These are phyloP conservation scores for Zootermopsis nevadensis DNA, from an alignment of 2,888 invertebrate species.

Conservation along the genomic window DNA sequence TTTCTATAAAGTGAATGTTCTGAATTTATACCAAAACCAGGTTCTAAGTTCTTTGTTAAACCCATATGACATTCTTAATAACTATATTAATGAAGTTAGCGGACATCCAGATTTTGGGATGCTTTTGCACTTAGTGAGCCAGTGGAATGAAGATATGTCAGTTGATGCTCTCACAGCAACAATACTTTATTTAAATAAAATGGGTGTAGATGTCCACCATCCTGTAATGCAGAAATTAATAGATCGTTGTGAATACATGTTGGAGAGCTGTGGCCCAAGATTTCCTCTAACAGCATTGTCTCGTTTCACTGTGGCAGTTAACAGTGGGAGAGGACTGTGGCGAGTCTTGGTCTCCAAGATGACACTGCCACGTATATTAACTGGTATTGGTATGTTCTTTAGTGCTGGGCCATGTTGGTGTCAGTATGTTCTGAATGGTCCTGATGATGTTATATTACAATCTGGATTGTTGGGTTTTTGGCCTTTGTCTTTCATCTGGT, in stretches of 20 bases:
- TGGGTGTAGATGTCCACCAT: slow-evolving; percentile 61
- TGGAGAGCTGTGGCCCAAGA: neutral
- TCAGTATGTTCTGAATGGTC: too few species aligned
- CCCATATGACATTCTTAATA: slow-evolving; percentile 52
- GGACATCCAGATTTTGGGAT: slow-evolving; percentile 58
- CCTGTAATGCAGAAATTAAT: slow-evolving; percentile 60
- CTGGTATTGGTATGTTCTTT: slow-evolving; percentile 58
- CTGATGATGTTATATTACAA: too few species aligned
- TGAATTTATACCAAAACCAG: slow-evolving; percentile 27
- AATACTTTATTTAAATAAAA: slow-evolving; percentile 64
- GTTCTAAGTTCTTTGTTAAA: slow-evolving; percentile 45
- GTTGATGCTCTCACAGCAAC: slow-evolving; percentile 62
- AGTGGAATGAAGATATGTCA: slow-evolving; percentile 59
- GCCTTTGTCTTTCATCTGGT: too few species aligned
- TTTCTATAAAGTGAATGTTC: slow-evolving; percentile 58
- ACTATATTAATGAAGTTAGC: slow-evolving; percentile 59
- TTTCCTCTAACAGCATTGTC: slow-evolving; percentile 61
- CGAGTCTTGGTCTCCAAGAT: slow-evolving; percentile 61
- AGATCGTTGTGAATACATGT: slow-evolving; percentile 52
- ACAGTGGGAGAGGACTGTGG: slow-evolving; percentile 61
- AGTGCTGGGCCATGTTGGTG: neutral
- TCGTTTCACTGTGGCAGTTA: slow-evolving; percentile 63
- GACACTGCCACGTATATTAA: slow-evolving; percentile 61
- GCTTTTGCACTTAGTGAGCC: slow-evolving; percentile 58
- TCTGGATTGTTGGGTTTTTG: too few species aligned